Conservation (phyloP, 2,888 invertebrate genomes). For the Dromius quadrimaculatus region DNA sequence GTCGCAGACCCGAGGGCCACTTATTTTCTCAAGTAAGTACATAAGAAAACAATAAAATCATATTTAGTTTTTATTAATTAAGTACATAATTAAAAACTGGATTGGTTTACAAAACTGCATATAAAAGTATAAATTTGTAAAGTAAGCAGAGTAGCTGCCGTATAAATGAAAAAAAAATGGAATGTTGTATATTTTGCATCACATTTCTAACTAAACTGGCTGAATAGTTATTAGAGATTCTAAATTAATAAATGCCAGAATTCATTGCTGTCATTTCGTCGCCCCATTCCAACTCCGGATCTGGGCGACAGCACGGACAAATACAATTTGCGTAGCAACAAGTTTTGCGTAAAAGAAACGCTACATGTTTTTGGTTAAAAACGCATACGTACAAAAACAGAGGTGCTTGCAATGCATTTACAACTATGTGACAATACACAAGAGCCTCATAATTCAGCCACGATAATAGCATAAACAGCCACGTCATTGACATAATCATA, state of each 20-base stretch:
- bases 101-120: slow-evolving; percentile 30
- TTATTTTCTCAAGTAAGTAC: slow-evolving; percentile 89
- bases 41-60: not conserved
- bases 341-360: slow-evolving; percentile 81
- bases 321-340: slow-evolving; percentile 77
- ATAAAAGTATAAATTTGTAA: slow-evolving; percentile 32
- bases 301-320: slow-evolving; percentile 69
- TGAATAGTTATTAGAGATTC: not conserved
- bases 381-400: slow-evolving; percentile 83
- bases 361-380: slow-evolving; percentile 82
- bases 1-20: slow-evolving; percentile 84
- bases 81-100: slow-evolving; percentile 42
- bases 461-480: slow-evolving; percentile 83
- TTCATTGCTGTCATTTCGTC: slow-evolving; percentile 92
- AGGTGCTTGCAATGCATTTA: slow-evolving; percentile 82
- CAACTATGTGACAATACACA: slow-evolving; percentile 79
- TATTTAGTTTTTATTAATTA: slow-evolving; percentile 24
- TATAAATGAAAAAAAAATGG: slow-evolving; percentile 23
- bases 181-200: slow-evolving; percentile 13
- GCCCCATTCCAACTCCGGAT: slow-evolving; percentile 86
- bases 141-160: slow-evolving; percentile 30
- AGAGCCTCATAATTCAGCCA: slow-evolving; percentile 81
- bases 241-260: slow-evolving; percentile 69
- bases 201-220: slow-evolving; percentile 17
- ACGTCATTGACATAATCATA: slow-evolving; percentile 79